A percentile compares a stretch with the other conserved stretches of the same genome.
These are phyloP conservation scores for Ips nitidus DNA, from an alignment of 1,140 invertebrate species.

Conservation along the genomic window DNA sequence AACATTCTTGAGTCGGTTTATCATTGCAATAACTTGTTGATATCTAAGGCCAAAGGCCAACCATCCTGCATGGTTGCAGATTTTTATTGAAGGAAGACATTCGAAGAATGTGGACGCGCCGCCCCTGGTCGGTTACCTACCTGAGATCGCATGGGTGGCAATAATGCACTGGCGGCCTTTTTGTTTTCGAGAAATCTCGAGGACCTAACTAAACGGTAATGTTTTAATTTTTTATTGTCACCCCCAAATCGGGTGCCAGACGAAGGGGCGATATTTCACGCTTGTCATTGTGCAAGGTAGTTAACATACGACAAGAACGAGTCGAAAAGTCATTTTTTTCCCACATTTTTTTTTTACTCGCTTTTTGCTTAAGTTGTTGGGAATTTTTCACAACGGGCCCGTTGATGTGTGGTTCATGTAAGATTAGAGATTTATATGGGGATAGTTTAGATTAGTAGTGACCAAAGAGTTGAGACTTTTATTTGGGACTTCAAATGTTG, in stretches of 20 bases:
- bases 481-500: no score
- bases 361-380: no score
- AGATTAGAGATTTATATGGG: no score
- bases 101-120: constrained; percentile 1
- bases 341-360: not conserved
- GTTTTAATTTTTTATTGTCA: constrained; percentile 39
- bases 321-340: constrained; percentile 7
- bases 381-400: no score
- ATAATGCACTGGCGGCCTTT: constrained; percentile 20
- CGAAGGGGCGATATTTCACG: constrained; percentile 31
- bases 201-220: constrained; percentile 32
- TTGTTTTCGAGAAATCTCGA: constrained; percentile 22
- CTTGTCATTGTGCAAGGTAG: constrained; percentile 15
- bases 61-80: no score
- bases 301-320: constrained; percentile 11
- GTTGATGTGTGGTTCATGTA: no score
- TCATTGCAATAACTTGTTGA: no score
- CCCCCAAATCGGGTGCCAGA: constrained; percentile 22
- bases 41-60: no score
- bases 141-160: constrained; percentile 30
- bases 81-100: not conserved
- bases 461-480: no score
- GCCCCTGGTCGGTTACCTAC: constrained; percentile 7
- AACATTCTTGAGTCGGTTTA: no score
- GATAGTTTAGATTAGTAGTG: no score